Base-by-base conservation (phyloP, 2,797 vertebrate species). In the Sebastes oblongus region DNA sequence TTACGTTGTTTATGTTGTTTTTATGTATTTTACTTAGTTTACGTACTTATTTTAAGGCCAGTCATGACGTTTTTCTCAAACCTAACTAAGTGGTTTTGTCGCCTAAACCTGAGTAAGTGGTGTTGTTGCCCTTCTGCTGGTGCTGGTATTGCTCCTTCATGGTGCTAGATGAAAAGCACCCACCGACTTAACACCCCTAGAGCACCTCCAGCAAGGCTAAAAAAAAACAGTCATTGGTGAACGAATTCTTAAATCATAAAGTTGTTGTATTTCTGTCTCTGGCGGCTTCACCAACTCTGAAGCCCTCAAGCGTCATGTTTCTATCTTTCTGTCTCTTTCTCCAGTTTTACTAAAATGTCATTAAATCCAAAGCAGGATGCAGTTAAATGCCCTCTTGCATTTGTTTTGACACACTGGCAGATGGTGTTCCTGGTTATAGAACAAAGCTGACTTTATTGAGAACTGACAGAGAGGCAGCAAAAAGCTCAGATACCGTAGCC, bases 381-480 rank as follows among this genome's bases (percentile, higher is more conserved):
- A 78, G 74, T 81, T 84, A 91, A 91, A 87, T 68, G 75, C 54
- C 72, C 76, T 78, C 55, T 62, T 86, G 66, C 50, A 85, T 88
- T 88, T 89, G 78, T 89, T 93, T 84, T 84, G 81, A 86, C 78
- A 86, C 81, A 75, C 20, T 82, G 75, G 80, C 89, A 94, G 91
- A 94, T 92, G 89, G 89, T 61, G 68, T 76, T 80, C 71, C 74
- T 73, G 60, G 72, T 73, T 84, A 61, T 75, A 83, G 71, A 93
- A 85, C 42, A 87, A 89, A 78, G 82, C 72, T 72, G 89, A 90
- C 72, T 90, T 93, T 90, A 90, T 80, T 89, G 77, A 85, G 80
- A 84, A 86, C 29, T 69, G 54, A 85, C 24, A 85, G 82, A 76
- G 62, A 84, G 16, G 59, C 66, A 52, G 66, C 60, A 29, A 72